Conservation (phyloP, 2,113 vertebrate species). For the Mesitornis unicolor region DNA sequence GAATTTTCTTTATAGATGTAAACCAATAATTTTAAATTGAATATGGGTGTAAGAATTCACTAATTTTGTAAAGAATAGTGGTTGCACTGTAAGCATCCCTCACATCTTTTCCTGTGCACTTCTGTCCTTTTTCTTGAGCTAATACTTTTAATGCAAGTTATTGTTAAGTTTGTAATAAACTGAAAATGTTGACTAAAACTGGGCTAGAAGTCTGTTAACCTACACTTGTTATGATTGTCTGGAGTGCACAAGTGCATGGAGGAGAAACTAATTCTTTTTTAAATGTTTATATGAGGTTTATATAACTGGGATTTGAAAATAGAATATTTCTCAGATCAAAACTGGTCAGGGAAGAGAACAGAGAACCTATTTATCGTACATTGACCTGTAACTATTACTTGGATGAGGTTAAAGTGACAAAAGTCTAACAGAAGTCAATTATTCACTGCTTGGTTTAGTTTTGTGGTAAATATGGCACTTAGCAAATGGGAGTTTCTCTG, state of each 20-base stretch:
- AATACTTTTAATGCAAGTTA: neutral
- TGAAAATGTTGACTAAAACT: neutral
- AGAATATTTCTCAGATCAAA: neutral
- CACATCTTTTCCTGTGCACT: too few species aligned
- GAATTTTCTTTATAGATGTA: neutral
- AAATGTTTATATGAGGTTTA: neutral
- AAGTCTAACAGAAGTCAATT: neutral
- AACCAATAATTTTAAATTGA: neutral
- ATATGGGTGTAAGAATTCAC: neutral
- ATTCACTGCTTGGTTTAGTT: neutral
- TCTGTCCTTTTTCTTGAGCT: neutral
- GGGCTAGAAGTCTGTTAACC: neutral
- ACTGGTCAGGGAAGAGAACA: neutral
- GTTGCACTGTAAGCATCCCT: neutral
- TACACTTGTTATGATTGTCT: neutral
- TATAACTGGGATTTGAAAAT: neutral
- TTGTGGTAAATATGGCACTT: neutral
- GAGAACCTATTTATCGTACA: neutral
- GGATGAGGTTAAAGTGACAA: neutral
- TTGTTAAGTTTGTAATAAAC: neutral
- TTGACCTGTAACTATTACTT: fast-evolving
- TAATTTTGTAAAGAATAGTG: neutral
- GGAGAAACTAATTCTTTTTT: neutral
- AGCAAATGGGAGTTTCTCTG: neutral
- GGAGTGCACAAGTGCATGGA: neutral